Evolutionary conservation across 2,113 vertebrate genomes (phyloP).

Genomic region (Etia nguti): DNA sequence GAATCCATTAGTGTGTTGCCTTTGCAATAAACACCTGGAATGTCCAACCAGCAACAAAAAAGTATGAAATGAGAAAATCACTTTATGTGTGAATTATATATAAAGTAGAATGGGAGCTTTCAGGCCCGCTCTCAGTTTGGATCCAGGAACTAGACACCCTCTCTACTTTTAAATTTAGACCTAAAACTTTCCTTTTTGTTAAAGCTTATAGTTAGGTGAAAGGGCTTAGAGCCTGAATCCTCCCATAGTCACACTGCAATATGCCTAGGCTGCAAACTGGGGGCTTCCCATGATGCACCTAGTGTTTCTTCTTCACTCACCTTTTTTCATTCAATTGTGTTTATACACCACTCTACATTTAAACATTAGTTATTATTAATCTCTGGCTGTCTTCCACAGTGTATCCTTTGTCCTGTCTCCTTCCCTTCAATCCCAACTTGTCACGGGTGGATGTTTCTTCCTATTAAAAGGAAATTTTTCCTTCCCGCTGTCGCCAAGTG

Average conservation of each 20-base stretch:
- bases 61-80: background rate
- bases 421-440: rapidly evolving
- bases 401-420: background rate
- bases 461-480: background rate
- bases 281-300: background rate
- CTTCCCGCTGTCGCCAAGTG: background rate
- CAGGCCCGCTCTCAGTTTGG: rapidly evolving
- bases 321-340: rapidly evolving
- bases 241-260: background rate
- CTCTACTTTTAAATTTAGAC: background rate
- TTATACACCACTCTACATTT: background rate
- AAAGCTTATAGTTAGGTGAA: background rate
- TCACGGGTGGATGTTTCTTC: rapidly evolving
- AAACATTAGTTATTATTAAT: background rate
- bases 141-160: background rate
- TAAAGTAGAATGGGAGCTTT: background rate
- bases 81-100: background rate
- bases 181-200: background rate
- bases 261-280: background rate
- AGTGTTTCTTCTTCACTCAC: background rate
- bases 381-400: background rate
- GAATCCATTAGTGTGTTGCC: background rate
- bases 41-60: background rate
- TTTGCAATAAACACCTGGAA: background rate
- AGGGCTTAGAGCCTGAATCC: background rate